These are phyloP conservation scores for Nomada lathburiana DNA, from an alignment of 2,888 invertebrate species.

Conservation along the genomic window DNA sequence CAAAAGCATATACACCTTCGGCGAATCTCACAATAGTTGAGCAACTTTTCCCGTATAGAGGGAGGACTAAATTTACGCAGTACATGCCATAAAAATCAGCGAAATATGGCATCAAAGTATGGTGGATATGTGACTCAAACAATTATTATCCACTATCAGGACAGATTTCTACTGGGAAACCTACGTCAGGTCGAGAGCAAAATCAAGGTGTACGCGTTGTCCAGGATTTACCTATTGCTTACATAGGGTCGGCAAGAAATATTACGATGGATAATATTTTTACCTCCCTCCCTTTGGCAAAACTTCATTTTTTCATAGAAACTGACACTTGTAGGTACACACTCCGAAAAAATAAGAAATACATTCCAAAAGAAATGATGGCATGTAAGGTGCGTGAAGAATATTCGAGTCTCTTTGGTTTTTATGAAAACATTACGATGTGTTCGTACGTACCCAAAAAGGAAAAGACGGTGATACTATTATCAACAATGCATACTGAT, in stretches of 20 bases:
- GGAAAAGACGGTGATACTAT: constrained; percentile 61
- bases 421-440: constrained; percentile 62
- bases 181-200: too few species aligned
- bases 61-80: too few species aligned
- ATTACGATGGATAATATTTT: constrained; percentile 72
- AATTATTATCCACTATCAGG: too few species aligned
- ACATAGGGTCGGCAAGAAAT: constrained; percentile 70
- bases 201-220: too few species aligned
- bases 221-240: constrained; percentile 60
- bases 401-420: constrained; percentile 59
- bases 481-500: constrained; percentile 60
- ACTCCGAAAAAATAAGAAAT: constrained; percentile 63
- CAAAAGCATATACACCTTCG: too few species aligned
- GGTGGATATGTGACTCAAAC: too few species aligned
- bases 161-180: too few species aligned
- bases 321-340: constrained; percentile 64
- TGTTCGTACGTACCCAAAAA: constrained; percentile 70
- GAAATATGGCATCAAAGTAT: too few species aligned
- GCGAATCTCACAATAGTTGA: too few species aligned
- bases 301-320: constrained; percentile 64
- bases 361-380: constrained; percentile 53
- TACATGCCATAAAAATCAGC: too few species aligned
- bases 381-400: constrained; percentile 37
- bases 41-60: too few species aligned
- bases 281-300: constrained; percentile 61